Conservation (phyloP, 2,888 invertebrate genomes). For the Ichneumon xanthorius region DNA sequence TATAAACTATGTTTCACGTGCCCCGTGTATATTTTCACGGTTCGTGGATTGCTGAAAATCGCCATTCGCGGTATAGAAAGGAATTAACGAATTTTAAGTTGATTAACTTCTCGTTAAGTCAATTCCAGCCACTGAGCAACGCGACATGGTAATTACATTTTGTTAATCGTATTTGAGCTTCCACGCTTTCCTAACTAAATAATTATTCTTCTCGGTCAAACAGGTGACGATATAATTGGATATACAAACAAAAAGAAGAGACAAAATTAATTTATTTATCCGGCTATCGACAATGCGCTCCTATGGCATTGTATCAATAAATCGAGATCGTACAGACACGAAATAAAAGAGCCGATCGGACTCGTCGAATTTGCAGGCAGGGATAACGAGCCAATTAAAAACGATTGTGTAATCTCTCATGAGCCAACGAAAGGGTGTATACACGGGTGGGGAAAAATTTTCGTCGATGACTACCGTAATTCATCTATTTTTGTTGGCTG, state of each 20-base stretch:
- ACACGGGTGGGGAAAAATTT: too few relatives aligned
- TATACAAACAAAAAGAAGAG: too few relatives aligned
- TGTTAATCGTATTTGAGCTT: neutral
- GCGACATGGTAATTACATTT: neutral
- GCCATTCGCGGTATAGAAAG: neutral
- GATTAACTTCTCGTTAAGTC: constrained; percentile 23
- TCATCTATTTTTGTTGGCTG: neutral
- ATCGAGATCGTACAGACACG: neutral
- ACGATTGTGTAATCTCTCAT: constrained; percentile 1
- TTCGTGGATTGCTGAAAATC: neutral
- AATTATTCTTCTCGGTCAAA: neutral
- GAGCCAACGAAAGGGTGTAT: neutral
- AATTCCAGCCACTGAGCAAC: neutral
- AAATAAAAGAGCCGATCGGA: neutral
- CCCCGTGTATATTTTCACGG: neutral
- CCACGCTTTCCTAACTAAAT: neutral
- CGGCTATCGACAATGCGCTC: neutral
- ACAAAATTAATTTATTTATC: neutral
- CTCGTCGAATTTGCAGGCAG: neutral
- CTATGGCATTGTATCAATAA: neutral
- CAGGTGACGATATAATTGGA: neutral
- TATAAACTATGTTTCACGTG: neutral
- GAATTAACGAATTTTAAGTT: neutral
- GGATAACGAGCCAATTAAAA: constrained; percentile 16
- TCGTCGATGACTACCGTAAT: neutral